Evolutionary conservation across 2,113 vertebrate genomes (phyloP).

Genomic region (Lophochroa leadbeateri): DNA sequence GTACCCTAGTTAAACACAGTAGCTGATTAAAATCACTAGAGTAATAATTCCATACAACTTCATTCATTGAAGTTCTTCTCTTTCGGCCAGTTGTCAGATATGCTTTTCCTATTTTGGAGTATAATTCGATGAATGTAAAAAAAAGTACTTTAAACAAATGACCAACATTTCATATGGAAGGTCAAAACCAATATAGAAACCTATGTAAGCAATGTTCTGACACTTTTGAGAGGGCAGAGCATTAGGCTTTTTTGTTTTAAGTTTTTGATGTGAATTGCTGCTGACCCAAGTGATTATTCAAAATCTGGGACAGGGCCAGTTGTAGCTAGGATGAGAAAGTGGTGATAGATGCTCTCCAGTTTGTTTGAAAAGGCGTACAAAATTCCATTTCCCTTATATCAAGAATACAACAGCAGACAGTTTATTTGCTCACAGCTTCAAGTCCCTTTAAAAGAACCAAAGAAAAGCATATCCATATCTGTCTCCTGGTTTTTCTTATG

Average conservation of each 20-base stretch:
- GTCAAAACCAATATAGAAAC: background rate
- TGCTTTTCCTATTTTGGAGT: background rate
- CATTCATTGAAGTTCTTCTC: background rate
- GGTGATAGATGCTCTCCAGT: background rate
- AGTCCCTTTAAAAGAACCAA: background rate
- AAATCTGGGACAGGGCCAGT: background rate
- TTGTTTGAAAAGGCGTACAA: background rate
- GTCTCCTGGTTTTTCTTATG: background rate
- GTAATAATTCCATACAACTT: background rate
- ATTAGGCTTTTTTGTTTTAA: background rate
- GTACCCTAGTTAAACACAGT: background rate
- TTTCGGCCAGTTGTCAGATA: background rate
- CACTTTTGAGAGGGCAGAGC: background rate
- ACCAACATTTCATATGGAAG: background rate
- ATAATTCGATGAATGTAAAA: background rate
- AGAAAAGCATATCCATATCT: background rate
- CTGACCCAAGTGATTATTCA: background rate
- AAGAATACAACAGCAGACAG: background rate
- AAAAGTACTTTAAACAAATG: background rate
- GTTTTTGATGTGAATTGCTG: background rate
- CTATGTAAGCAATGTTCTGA: background rate
- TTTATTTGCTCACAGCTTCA: slow-evolving; percentile 27
- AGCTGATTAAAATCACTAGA: background rate
- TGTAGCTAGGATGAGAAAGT: background rate
- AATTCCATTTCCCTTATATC: background rate